Conservation (phyloP, 2,888 invertebrate genomes). For the Machimus rusticus region DNA sequence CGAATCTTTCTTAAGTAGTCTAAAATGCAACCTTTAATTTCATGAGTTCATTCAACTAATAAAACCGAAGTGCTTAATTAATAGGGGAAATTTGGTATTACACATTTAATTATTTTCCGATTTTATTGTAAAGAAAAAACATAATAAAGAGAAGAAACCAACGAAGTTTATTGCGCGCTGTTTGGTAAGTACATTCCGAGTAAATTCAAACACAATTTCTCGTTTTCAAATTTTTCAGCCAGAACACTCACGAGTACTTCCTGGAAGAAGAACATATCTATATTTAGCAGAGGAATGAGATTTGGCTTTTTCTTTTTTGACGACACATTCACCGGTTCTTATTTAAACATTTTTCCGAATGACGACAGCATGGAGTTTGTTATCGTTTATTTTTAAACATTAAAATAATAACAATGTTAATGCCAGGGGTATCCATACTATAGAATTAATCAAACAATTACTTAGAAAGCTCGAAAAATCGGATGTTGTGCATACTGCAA, state of each 20-base stretch:
- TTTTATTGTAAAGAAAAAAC: not conserved
- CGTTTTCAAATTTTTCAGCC: not conserved
- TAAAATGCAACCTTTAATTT: not conserved
- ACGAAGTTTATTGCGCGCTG: not conserved
- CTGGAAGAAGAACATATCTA: not conserved
- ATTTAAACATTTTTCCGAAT: not conserved
- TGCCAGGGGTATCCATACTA: not conserved
- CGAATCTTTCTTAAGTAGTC: not conserved
- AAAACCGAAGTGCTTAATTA: not conserved
- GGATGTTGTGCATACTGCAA: not conserved
- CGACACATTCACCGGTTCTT: not conserved
- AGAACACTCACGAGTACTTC: not conserved
- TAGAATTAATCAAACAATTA: not conserved
- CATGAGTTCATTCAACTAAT: not conserved
- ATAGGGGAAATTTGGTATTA: not conserved
- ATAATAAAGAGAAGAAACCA: not conserved
- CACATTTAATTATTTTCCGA: not conserved
- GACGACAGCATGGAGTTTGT: not conserved
- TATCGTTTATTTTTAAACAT: not conserved
- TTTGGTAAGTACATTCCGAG: not conserved
- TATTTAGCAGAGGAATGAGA: not conserved
- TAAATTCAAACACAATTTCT: not conserved
- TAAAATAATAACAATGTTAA: not conserved
- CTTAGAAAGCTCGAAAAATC: not conserved
- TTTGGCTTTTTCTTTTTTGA: not conserved